phyloP scores from a whole-genome alignment of 2,113 vertebrate species.

The Esox niger region DNA sequence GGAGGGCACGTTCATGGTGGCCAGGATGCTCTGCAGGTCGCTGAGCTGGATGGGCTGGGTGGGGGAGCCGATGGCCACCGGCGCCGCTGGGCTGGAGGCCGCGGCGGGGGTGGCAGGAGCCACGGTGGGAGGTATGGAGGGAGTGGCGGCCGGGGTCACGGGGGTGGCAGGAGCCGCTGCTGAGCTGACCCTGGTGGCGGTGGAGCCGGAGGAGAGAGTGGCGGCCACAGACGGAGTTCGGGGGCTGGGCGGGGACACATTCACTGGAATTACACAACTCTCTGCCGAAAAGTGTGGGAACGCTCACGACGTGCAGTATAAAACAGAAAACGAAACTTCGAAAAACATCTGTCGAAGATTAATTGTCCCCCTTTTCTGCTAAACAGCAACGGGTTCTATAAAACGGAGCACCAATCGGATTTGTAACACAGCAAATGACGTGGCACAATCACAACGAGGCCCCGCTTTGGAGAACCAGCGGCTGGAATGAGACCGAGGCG shows the following conservation, averaged over 20 bases:
- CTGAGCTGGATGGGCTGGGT: conserved; percentile 94
- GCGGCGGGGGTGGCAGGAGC: conserved; percentile 69
- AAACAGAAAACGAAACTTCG: too few relatives aligned
- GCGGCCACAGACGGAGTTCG: conserved; percentile 68
- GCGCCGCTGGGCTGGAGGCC: conserved; percentile 57
- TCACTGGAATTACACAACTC: too few relatives aligned
- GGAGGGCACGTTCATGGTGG: conserved; percentile 93
- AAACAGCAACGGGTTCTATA: too few relatives aligned
- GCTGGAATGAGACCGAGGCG: too few relatives aligned
- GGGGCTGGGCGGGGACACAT: background rate
- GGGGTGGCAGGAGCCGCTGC: conserved; percentile 67
- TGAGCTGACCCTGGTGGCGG: conserved; percentile 61
- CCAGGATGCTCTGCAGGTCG: conserved; percentile 94
- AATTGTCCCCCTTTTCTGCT: too few relatives aligned
- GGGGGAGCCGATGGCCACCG: conserved; percentile 75
- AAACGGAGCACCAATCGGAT: too few relatives aligned
- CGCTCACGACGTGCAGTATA: too few relatives aligned
- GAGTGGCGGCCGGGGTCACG: conserved; percentile 60
- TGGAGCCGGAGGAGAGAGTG: conserved; percentile 65
- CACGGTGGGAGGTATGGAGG: background rate
- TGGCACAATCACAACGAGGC: too few relatives aligned
- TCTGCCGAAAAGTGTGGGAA: too few relatives aligned
- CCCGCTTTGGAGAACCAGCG: too few relatives aligned
- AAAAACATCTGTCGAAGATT: too few relatives aligned
- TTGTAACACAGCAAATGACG: too few relatives aligned